Conservation (phyloP, 2,888 invertebrate species). For the Acanthosepion esculentum region DNA sequence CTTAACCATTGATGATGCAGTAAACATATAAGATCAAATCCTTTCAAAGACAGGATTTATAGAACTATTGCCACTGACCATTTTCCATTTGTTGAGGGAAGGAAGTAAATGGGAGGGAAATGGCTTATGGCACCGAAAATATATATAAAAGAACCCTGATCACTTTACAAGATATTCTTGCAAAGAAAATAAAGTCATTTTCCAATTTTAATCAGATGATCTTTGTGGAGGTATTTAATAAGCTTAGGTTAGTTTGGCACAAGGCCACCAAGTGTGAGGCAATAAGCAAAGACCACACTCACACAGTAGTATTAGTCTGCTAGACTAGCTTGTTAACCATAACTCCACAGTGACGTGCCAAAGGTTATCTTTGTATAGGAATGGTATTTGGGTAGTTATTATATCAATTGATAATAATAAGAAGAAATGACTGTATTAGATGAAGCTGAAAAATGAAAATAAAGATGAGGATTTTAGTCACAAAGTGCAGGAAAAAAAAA, state of each 20-base stretch:
- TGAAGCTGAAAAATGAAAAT: background rate
- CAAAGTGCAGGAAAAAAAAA: background rate
- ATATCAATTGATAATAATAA: background rate
- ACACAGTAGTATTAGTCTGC: conserved; percentile 9
- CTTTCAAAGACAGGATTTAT: no score
- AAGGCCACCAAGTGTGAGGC: background rate
- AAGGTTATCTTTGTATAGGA: background rate
- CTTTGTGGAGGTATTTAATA: background rate
- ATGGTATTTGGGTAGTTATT: background rate
- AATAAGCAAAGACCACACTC: background rate
- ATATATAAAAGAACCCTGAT: background rate
- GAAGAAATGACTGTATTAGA: background rate
- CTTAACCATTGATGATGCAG: no score
- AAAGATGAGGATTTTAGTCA: background rate
- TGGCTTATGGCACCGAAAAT: background rate
- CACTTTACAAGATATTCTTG: background rate
- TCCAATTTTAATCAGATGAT: background rate
- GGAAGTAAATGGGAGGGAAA: no score
- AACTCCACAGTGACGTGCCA: background rate
- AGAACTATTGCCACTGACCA: no score
- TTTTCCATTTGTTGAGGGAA: no score
- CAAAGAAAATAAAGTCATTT: background rate
- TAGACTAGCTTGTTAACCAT: background rate
- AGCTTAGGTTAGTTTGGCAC: background rate
- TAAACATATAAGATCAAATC: no score